Base-by-base conservation (phyloP, 2,888 invertebrate species). In the Deroplatys truncata region DNA sequence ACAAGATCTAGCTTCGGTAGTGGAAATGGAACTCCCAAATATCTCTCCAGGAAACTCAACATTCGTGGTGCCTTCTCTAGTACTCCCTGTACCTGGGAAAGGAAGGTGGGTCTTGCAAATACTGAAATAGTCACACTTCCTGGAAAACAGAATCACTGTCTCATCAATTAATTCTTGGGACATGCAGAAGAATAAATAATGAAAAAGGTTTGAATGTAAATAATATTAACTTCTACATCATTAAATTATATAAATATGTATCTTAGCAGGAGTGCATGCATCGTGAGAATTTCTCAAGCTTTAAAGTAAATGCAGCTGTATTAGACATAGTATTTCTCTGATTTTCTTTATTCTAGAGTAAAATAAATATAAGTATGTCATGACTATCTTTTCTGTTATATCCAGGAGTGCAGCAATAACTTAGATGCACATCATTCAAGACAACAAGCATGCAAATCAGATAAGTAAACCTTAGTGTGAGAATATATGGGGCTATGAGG, bases 1-100 rank as follows among this genome's bases (percentile, higher is more conserved):
- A 97, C 94, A 3, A 97, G 93, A 92, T 97, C 97, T 91, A 97
- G 93, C 92, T 96, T 96, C 0, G 95, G 94, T 84, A 97, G 92
- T 0, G 96, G 96, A 90, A 96, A 94, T 0, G 96, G 94, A n/a
- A 95, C 94, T 88, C 95, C 94, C 94, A 97, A 96, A 91, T 96
- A 95, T 2, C 94, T 93, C 91, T 96, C 94, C 5, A 97, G 93
- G 90, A 95, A 95, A 43, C 94, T 93, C 91, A 96, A 94, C 0
- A 96, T 95, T 56, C 92, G 94, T 0, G 94, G 93, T 4, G 96
- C 93, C 92, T 96, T 96, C 88, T 94, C 94, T 10, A 95, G 94
- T 0, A 96, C 94, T 1, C 95, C 95, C 29, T 85, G 35, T 84
- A 91, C 91, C 89, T 92, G 92, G 20, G 94, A 93, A 29, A 96